Evolutionary conservation across 2,797 vertebrate species (phyloP), one percentile per base, ranked within the genome.

Genomic region (Varecia variegata): DNA sequence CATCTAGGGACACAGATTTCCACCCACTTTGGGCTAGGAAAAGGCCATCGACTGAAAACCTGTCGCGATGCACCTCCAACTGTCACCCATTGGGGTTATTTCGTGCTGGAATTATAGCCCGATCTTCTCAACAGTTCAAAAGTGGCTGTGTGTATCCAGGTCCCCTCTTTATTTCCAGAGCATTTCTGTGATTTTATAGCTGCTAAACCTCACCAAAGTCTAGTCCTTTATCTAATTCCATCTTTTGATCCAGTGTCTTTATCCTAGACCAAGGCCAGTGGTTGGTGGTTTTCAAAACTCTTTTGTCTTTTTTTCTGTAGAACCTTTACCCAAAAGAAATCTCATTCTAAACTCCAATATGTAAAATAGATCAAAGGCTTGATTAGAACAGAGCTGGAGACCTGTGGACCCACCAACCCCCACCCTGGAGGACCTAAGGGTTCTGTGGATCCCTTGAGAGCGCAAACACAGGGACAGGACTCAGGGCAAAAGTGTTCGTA

Each of bases 251-350:
- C 38, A 32, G 40, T 25, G 23, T 65, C 52, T 95, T 95, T 87
- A 77, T n/a, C 50, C 71, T 21, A 92, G 67, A 88, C n/a, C 27
- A 40, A 80, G 38, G 17, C 30, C 68, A 81, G 9, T 0, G 13
- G 7, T 10, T 50, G 32, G 21, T 12, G 1, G n/a, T 79, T 94
- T 84, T 85, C 56, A 76, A 94, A 80, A 77, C 56, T 54, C 20
- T 77, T 77, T 45, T 77, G n/a, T 38, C 47, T 21, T 38, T 62
- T 58, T 71, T 15, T 21, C 52, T 62, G 11, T 43, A 85, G 79
- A 89, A 79, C 6, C 6, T 62, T 95, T 82, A 71, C 21, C 20
- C 12, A 21, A n/a, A 84, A 90, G 70, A 94, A 93, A 97, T 62
- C 27, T 50, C 83, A 84, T 80, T 67, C 62, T 56, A 52, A 93